Conservation (phyloP, 1,140 invertebrate species). For the Drosophila ohnishii region DNA sequence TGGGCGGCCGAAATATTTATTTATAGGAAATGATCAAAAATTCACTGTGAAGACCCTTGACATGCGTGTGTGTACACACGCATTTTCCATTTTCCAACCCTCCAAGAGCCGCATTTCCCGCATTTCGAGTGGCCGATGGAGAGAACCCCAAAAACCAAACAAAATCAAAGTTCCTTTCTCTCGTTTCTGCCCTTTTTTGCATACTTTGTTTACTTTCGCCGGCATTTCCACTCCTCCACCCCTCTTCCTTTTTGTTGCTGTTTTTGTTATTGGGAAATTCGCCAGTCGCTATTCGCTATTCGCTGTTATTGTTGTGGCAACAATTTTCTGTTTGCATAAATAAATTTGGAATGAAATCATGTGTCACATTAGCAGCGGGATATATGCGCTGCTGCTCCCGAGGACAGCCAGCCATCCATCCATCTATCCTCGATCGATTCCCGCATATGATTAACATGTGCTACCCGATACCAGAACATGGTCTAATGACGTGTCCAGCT, state of each 20-base stretch:
- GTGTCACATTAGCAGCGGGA: constrained; percentile 70
- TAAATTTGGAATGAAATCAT: constrained; percentile 73
- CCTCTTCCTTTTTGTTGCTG: constrained; percentile 8
- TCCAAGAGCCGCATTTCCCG: constrained; percentile 5
- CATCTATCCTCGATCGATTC: constrained; percentile 15
- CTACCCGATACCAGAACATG: neutral
- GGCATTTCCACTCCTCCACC: constrained; percentile 7
- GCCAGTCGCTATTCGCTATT: constrained; percentile 5
- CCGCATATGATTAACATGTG: constrained; percentile 28
- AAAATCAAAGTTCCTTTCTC: constrained; percentile 68
- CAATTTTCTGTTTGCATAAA: constrained; percentile 69
- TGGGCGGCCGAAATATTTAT: constrained; percentile 25
- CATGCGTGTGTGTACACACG: constrained; percentile 20
- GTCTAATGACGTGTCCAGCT: constrained; percentile 23
- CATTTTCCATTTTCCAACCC: constrained; percentile 15
- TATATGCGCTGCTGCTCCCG: constrained; percentile 47
- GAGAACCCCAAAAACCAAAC: constrained; percentile 31
- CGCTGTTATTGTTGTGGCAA: constrained; percentile 43
- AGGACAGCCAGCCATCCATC: neutral
- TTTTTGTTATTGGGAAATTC: constrained; percentile 38
- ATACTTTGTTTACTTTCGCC: constrained; percentile 74
- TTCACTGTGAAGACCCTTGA: constrained; percentile 27
- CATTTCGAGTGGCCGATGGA: constrained; percentile 7
- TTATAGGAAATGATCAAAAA: constrained; percentile 35
- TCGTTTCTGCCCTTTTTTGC: constrained; percentile 47